phyloP scores from a whole-genome alignment of 2,888 invertebrate species.

The Sericinus montela region DNA sequence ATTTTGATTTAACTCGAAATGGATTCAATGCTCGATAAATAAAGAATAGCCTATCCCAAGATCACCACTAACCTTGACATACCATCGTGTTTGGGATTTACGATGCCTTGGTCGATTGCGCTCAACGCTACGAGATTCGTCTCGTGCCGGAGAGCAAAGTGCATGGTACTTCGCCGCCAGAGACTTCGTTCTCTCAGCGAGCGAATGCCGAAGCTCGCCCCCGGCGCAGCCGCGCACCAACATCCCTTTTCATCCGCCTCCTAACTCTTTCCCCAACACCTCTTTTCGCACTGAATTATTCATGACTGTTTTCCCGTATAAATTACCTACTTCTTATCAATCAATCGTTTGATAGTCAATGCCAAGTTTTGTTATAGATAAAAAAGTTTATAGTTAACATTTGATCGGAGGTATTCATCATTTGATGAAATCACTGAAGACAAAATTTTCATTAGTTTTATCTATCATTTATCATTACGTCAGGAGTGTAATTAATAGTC shows the following conservation, averaged over 20 bases:
- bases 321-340: background rate
- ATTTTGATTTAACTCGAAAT: too few relatives aligned
- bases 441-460: slow-evolving; percentile 7
- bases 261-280: slow-evolving; percentile 32
- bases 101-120: slow-evolving; percentile 65
- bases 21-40: too few relatives aligned
- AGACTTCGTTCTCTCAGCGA: slow-evolving; percentile 73
- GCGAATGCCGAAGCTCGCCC: slow-evolving; percentile 67
- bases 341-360: slow-evolving; percentile 2
- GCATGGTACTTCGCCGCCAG: slow-evolving; percentile 72
- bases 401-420: slow-evolving; percentile 7
- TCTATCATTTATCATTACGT: slow-evolving; percentile 8
- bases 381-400: background rate
- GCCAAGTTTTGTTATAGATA: slow-evolving; percentile 10
- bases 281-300: slow-evolving; percentile 5
- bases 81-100: slow-evolving; percentile 82
- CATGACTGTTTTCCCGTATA: too few relatives aligned
- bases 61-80: slow-evolving; percentile 83
- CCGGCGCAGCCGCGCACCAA: slow-evolving; percentile 69
- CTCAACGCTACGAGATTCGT: slow-evolving; percentile 48
- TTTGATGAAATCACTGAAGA: slow-evolving; percentile 8
- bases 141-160: slow-evolving; percentile 59
- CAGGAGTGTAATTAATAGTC: too few relatives aligned
- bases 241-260: slow-evolving; percentile 58
- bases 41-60: background rate